Base-by-base conservation (phyloP, 1,140 invertebrate species). In the Apis dorsata region DNA sequence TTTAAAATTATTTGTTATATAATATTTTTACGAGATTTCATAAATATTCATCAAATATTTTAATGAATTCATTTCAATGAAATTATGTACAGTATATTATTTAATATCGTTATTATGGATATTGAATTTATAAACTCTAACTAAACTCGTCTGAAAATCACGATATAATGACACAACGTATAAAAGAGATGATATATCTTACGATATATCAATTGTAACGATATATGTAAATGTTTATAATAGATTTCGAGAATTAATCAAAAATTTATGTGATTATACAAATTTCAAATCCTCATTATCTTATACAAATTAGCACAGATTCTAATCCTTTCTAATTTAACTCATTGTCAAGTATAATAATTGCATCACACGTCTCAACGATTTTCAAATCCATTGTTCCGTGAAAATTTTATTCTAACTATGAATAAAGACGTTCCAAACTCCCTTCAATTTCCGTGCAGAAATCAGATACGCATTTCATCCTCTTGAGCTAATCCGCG, bases 261-360 rank as follows among this genome's bases (percentile, higher is more conserved):
- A 44, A 60, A 51, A 9, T 28, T 75, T 66, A 81, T 66, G 34
- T 53, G 71, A 81, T 81, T 81, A 74, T 66, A 74, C 17, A 21
- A 55, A 55, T 55, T 28, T 53, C 63, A 15, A 44, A 44, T 44
- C 34, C 5, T 44, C 34, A 7, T 44, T 44, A 44, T 44, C 34
- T 44, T 7, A 7, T 44, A 44, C 34, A 44, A 44, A 44, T 44
- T 44, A 44, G 34, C 34, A 44, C 5, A 44, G 34, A 44, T 44
- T 44, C 34, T 7, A 44, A 44, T 44, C 34, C 34, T 44, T 5
- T 44, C 34, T 44, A 44, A 44, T 44, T 44, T 44, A 44, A 8
- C 34, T 44, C 34, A 44, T 44, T 44, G 34, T 5, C 34, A 4
- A 44, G 34, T 44, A 44, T 44, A 44, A 44, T 44, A 44, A 44